Base-by-base conservation (phyloP, 2,113 vertebrate genomes). In the Ophiodon elongatus region DNA sequence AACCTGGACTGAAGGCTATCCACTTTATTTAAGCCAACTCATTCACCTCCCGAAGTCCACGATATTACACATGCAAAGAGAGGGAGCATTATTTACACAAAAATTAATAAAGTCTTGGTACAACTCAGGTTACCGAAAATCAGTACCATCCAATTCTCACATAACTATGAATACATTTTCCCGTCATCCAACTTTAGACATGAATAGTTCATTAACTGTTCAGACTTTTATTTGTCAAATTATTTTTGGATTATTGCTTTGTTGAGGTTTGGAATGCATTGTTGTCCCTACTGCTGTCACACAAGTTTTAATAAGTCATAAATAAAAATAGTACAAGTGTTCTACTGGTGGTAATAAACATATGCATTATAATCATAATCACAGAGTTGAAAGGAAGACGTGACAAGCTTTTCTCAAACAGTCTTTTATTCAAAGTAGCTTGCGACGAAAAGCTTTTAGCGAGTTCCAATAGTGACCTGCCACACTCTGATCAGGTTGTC, bases 401-500 rank as follows among this genome's bases (percentile, higher is more conserved):
- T 23, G 23, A 19, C 4, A 47, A 50, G 0, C 21, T 85, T 25
- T 89, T 93, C 94, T 92, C 76, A 92, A 94, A 94, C 57, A 62
- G 90, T 92, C 83, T 93, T 94, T 93, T 94, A 94, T 94, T 95
- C 82, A 94, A 92, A 92, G 79, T 77, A 84, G 79, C 78, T 89
- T 88, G 54, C 50, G 69, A 83, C 23, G 87, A 87, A 85, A 93
- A 64, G 47, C 76, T 95, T 85, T 96, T 96, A 99, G 93, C 97
- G 95, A 65, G 97, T 98, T 85, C 97, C 97, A 27, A 99, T 98
- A 82, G 98, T 99, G 86, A 99, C 98, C 78, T 99, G 97, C 97
- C 98, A 99, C 88, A 99, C 98, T 79, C 97, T 95, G 88, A 99
- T 98, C 86, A 98, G 94, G 96, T 98, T 98, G 91, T 99, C 98